Percentiles rank a stretch among this genome's conserved stretches.
These are phyloP conservation scores for Clanis bilineata DNA, from an alignment of 2,888 invertebrate genomes.

Conservation along the genomic window DNA sequence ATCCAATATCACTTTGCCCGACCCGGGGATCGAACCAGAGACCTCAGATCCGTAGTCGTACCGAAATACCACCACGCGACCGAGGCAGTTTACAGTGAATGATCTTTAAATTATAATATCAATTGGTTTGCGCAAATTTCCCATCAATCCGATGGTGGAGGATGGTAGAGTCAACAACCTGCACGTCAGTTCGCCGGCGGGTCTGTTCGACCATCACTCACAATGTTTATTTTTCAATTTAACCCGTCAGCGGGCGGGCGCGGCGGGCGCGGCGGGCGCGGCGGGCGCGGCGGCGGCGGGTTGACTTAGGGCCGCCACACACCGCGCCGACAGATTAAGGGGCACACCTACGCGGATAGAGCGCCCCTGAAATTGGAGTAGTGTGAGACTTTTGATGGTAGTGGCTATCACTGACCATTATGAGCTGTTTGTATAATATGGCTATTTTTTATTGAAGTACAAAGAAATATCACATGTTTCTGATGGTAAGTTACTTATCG, in stretches of 20 bases:
- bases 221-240: slow-evolving; percentile 80
- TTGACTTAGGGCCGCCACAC: slow-evolving; percentile 80
- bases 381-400: neutral
- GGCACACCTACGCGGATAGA: neutral
- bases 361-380: neutral
- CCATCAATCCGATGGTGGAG: slow-evolving; percentile 18
- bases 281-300: no score
- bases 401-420: no score
- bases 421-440: no score
- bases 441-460: no score
- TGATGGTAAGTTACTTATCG: no score
- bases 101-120: slow-evolving; percentile 1
- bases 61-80: no score
- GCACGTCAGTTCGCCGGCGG: slow-evolving; percentile 42
- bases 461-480: no score
- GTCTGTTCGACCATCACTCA: slow-evolving; percentile 62
- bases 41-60: no score
- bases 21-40: no score
- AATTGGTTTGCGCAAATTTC: slow-evolving; percentile 22
- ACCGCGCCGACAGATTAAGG: slow-evolving; percentile 71
- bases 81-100: no score
- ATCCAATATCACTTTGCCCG: no score
- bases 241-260: slow-evolving; percentile 66
- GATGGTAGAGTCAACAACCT: slow-evolving; percentile 60
- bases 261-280: slow-evolving; percentile 39